These are phyloP conservation scores for Castor canadensis DNA, from an alignment of 2,113 vertebrate genomes.

Conservation along the genomic window DNA sequence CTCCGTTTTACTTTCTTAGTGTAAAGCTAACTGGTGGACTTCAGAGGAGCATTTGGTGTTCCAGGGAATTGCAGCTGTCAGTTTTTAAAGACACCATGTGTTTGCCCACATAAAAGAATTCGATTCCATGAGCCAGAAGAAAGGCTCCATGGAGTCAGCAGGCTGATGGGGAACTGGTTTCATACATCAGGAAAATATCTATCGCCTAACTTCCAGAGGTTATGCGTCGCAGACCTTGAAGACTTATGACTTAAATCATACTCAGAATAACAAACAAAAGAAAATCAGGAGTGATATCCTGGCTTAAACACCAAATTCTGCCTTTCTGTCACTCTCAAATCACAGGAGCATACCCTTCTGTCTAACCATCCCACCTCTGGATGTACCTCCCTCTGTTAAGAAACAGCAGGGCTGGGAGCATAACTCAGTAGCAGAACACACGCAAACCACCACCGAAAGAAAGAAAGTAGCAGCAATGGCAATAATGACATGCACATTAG, in stretches of 20 bases:
- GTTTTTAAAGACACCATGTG: conserved; percentile 69
- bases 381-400: too few relatives aligned
- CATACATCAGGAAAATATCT: neutral
- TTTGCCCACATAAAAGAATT: conserved; percentile 71
- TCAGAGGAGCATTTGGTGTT: conserved; percentile 63
- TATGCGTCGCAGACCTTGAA: neutral
- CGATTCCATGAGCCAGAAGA: conserved; percentile 22
- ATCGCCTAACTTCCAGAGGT: accelerated
- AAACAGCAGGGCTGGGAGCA: neutral
- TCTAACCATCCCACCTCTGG: too few relatives aligned
- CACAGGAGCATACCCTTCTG: too few relatives aligned
- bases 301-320: neutral
- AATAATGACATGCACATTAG: neutral
- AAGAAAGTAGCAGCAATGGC: neutral
- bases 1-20: conserved; percentile 23
- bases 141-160: neutral
- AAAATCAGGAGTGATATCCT: neutral
- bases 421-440: neutral
- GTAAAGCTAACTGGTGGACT: conserved; percentile 22
- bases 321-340: accelerated
- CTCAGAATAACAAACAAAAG: neutral
- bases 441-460: neutral
- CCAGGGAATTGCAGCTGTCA: conserved; percentile 73
- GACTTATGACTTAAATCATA: neutral
- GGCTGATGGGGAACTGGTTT: neutral